Base-by-base conservation (phyloP, 2,888 invertebrate species). In the Limenitis camilla region DNA sequence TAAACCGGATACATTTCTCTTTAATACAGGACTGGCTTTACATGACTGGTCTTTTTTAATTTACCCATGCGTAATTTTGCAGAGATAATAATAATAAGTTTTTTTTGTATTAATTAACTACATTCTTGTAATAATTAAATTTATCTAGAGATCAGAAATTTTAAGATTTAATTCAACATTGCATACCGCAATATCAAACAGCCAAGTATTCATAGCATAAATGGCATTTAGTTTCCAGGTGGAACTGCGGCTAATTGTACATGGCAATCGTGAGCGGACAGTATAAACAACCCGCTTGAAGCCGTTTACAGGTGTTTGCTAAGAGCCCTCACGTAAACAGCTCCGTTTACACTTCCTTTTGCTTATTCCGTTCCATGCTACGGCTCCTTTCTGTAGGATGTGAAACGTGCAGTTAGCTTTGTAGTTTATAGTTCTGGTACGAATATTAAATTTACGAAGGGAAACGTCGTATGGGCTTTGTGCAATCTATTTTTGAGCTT, bases 311-410 rank as follows among this genome's bases (percentile, higher is more conserved):
- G 77, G 78, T 84, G 81, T 84, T 80, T 81, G 78, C 76, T 64
- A 74, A 80, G 76, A 72, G 74, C 79, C 83, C 83, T 74, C 81
- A 81, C 81, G 81, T 81, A 84, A 85, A 85, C 81, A 82, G 72
- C 71, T 70, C 69, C 64, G 71, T 74, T 71, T 69, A 68, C 72
- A 72, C 71, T 67, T 76, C 78, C 80, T 81, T 76, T 74, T 67
- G 71, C 69, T 61, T 61, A 52, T 57, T 58, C 52, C 58, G 47
- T 61, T 61, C 60, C 53, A 58, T 63, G 60, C 56, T 57, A 45
- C 56, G 49, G 40, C 51, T 49, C 47, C 55, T 52, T 47, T 59
- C 51, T 53, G 47, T 52, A 43, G 41, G 54, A 52, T 54, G 19
- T 41, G 49, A 49, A 46, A 42, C 31, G 36, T 27, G 29, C 41